Base-by-base conservation (phyloP, 2,888 invertebrate genomes). In the Tridacna crocea region DNA sequence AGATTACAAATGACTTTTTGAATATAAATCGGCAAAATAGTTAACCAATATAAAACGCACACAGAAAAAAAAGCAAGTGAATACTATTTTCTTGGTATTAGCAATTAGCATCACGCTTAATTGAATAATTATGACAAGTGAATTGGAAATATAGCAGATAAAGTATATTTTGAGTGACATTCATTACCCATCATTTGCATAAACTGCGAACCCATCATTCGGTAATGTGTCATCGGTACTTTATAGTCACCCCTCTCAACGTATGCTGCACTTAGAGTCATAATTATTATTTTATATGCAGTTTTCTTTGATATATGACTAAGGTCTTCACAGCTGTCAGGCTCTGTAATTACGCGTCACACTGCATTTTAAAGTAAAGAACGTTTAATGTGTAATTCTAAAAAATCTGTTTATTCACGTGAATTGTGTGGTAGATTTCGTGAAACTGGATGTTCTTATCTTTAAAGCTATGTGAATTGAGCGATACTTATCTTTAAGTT, bases 91-190 rank as follows among this genome's bases (percentile, higher is more conserved):
- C 55, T 6, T 51, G 22, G 26, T 82, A 82, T 78, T 75, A 72
- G 72, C 22, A 77, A 60, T 75, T 82, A 72, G 55, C 27, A 55
- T 63, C 55, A 55, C 47, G 60, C 61, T 73, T 82, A 79, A 82
- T 82, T 82, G 82, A 82, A 82, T 82, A 79, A 66, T 79, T 73
- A 82, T 82, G 82, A 79, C 82, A 79, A 48, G 60, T 66, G 68
- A 66, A 82, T 82, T 68, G 82, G 79, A 73, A 77, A 76, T 73
- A 76, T 63, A 60, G 51, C 58, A 65, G 66, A 82, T 82, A 77
- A 82, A 79, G 60, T 70, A 76, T 74, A 73, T 46, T 17, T 26
- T 24, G 46, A 72, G 65, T 82, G 82, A 82, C 82, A 79, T 82
- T 82, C 76, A 82, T 79, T 66, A 27, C 27, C 26, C 46, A 17